Conservation (phyloP, 53 echinoderm and acorn worm species). For the Holothuria leucospilota region DNA sequence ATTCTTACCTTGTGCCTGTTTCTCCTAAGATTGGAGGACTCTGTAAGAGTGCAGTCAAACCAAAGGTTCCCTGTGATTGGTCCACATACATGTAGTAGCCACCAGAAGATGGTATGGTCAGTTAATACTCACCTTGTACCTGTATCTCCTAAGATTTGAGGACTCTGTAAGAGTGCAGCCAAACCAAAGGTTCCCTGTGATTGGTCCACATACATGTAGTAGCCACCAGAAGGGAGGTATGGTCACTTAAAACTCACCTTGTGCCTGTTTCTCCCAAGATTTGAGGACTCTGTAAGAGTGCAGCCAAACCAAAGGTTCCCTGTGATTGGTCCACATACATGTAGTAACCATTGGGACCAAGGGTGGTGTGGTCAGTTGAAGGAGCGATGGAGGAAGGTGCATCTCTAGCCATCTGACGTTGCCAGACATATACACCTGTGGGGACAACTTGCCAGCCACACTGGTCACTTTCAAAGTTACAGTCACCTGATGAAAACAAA, state of each 20-base stretch:
- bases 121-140: constrained; percentile 76
- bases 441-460: constrained; percentile 79
- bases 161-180: constrained; percentile 76
- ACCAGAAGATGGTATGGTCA: too few relatives aligned
- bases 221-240: constrained; percentile 43
- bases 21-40: too few relatives aligned
- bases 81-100: too few relatives aligned
- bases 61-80: too few relatives aligned
- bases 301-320: constrained; percentile 83
- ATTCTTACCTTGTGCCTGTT: too few relatives aligned
- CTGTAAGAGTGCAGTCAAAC: too few relatives aligned
- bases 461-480: constrained; percentile 78
- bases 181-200: constrained; percentile 81
- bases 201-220: constrained; percentile 89
- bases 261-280: constrained; percentile 74
- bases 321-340: constrained; percentile 88
- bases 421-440: constrained; percentile 80
- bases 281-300: constrained; percentile 73
- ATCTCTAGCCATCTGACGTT: constrained; percentile 60
- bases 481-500: constrained; percentile 63
- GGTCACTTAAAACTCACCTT: constrained; percentile 49
- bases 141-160: constrained; percentile 63
- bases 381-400: constrained; percentile 62
- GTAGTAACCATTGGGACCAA: constrained; percentile 69
- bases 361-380: constrained; percentile 78